phyloP scores from a whole-genome alignment of 1,140 invertebrate genomes.

The Solen grandis region DNA sequence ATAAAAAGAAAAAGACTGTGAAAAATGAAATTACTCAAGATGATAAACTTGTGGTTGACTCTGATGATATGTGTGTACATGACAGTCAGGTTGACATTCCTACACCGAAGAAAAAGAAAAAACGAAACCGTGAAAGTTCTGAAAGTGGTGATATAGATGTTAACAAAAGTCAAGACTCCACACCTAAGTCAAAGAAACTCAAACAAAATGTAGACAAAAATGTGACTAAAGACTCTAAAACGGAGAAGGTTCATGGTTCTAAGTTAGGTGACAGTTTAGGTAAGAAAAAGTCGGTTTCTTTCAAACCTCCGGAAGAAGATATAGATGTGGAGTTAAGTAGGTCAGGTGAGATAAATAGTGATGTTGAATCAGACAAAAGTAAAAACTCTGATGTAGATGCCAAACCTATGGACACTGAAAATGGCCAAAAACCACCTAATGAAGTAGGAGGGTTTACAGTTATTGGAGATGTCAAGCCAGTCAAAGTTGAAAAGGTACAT shows the following conservation, averaged over 20 bases:
- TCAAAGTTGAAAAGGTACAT: conserved; percentile 80
- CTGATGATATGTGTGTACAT: too few species aligned
- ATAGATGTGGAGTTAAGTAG: not conserved
- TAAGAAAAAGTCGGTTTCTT: too few species aligned
- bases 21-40: conserved; percentile 10
- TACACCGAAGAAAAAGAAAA: conserved; percentile 39
- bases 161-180: too few species aligned
- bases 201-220: conserved; percentile 14
- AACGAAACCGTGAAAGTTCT: conserved; percentile 35
- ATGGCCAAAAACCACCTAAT: conserved; percentile 24
- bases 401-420: too few species aligned
- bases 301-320: not conserved
- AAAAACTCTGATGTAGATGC: too few species aligned
- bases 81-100: conserved; percentile 23
- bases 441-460: conserved; percentile 76
- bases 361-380: not conserved
- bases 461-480: conserved; percentile 72
- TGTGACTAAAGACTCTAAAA: too few species aligned
- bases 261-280: too few species aligned
- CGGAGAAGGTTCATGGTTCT: too few species aligned
- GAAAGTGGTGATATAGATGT: not conserved
- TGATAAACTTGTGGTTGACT: conserved; percentile 11
- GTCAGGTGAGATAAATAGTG: not conserved
- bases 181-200: too few species aligned
- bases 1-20: too few species aligned